Percentiles rank a stretch among this genome's conserved stretches.
Conservation (phyloP, 2,113 vertebrate genomes). For the Pteruthius melanotis region DNA sequence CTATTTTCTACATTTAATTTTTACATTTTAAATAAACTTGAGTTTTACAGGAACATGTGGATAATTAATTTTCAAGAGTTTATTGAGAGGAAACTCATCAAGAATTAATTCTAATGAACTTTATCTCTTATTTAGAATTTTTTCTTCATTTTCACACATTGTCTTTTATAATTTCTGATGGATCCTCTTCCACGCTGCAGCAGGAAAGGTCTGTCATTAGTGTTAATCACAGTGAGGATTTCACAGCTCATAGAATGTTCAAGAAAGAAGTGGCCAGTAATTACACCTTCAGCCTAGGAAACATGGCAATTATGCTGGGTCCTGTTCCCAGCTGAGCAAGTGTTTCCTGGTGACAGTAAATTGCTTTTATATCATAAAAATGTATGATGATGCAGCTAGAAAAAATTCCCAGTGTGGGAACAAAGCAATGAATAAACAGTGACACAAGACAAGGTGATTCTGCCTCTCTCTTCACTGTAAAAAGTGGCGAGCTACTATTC, state of each 20-base stretch:
- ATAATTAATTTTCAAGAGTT: conserved; percentile 23
- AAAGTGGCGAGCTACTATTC: not conserved
- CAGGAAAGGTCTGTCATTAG: not conserved
- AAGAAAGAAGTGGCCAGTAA: not conserved
- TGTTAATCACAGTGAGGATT: not conserved
- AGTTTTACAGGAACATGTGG: not conserved
- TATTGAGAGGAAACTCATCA: conserved; percentile 4
- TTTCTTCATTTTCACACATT: not conserved
- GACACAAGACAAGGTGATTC: not conserved
- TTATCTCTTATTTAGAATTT: not conserved
- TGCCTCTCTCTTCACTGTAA: not conserved
- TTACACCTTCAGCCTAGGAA: not conserved
- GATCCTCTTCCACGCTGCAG: not conserved
- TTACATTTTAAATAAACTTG: not conserved
- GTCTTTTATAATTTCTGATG: not conserved
- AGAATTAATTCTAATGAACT: conserved; percentile 20
- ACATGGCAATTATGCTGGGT: not conserved
- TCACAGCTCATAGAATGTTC: not conserved
- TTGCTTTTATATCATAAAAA: not conserved
- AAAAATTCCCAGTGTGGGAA: not conserved
- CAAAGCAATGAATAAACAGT: not conserved
- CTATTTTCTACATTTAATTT: not conserved
- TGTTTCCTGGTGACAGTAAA: not conserved
- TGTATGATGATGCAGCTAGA: not conserved
- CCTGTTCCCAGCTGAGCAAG: not conserved